Conservation (phyloP, 2,797 vertebrate species). For the Falco naumanni region DNA sequence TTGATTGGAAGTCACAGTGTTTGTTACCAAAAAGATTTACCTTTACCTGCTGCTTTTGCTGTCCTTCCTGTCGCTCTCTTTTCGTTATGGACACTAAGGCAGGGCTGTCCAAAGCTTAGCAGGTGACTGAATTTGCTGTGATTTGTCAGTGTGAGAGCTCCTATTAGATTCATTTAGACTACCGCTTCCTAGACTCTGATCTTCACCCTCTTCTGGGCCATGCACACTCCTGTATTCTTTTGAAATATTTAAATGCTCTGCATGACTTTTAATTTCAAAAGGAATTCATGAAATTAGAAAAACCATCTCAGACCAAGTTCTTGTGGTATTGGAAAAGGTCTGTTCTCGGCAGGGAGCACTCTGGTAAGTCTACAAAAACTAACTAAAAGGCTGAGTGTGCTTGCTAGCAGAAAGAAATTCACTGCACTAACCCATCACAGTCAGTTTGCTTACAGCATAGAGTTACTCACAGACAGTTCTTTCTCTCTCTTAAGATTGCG, state of each 20-base stretch:
- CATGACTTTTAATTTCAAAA: not conserved
- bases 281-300: not conserved
- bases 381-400: not conserved
- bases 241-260: not conserved
- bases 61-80: not conserved
- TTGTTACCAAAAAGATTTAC: not conserved
- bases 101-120: not conserved
- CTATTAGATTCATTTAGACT: not conserved
- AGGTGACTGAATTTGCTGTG: not conserved
- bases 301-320: not conserved
- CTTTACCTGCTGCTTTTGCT: not conserved
- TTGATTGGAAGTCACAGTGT: not conserved
- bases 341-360: not conserved
- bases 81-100: not conserved
- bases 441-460: not conserved
- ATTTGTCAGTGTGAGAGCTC: not conserved
- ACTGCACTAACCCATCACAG: not conserved
- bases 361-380: not conserved
- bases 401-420: not conserved
- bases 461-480: not conserved
- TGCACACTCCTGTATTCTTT: not conserved
- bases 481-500: conserved; percentile 79
- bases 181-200: not conserved
- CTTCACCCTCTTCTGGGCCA: not conserved
- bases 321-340: not conserved